phyloP scores from a whole-genome alignment of 2,888 invertebrate species.

The Epistrophe eligans region DNA sequence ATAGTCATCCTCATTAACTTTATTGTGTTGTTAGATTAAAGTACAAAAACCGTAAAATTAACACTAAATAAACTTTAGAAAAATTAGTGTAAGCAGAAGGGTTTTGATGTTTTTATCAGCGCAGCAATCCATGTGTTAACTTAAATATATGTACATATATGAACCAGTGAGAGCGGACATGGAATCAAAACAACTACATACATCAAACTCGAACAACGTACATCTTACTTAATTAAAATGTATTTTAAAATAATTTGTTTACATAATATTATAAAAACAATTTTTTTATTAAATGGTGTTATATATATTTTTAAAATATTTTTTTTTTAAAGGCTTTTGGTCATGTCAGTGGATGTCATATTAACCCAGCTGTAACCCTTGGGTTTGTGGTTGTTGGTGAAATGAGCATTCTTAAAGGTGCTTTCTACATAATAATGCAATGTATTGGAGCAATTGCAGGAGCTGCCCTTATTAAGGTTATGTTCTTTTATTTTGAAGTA shows the following conservation, averaged over 20 bases:
- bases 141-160: too few relatives aligned
- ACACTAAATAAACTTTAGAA: not conserved
- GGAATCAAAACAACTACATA: too few relatives aligned
- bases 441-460: conserved; percentile 92
- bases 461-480: conserved; percentile 90
- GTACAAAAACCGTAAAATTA: not conserved
- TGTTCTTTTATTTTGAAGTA: conserved; percentile 76
- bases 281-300: too few relatives aligned
- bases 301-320: not conserved
- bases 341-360: conserved; percentile 95
- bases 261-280: too few relatives aligned
- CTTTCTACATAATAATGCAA: conserved; percentile 93
- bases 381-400: conserved; percentile 93
- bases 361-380: conserved; percentile 96
- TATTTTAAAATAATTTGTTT: too few relatives aligned
- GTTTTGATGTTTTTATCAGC: too few relatives aligned
- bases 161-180: too few relatives aligned
- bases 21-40: not conserved
- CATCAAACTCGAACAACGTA: too few relatives aligned
- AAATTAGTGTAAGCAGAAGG: too few relatives aligned
- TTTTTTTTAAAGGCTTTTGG: conserved; percentile 88
- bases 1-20: not conserved
- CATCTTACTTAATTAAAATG: too few relatives aligned
- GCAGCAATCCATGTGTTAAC: too few relatives aligned
- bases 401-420: conserved; percentile 90